phyloP scores from a whole-genome alignment of 2,113 vertebrate genomes.

The Aix galericulata region DNA sequence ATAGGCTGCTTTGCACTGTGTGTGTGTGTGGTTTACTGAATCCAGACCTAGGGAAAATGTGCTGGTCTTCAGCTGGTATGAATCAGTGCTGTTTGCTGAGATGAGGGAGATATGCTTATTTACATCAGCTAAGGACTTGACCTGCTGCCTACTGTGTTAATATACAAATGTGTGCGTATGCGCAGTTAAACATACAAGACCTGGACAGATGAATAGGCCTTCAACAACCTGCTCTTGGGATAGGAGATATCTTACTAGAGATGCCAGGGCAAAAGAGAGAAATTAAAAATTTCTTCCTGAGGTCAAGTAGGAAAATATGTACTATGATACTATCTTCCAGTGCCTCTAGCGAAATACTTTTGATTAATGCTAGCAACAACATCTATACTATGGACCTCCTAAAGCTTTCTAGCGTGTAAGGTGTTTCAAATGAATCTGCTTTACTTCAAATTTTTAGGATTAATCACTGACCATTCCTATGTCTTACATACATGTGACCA shows the following conservation, averaged over 20 bases:
- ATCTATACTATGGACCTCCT: neutral
- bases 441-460: neutral
- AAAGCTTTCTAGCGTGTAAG: neutral
- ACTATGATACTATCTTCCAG: neutral
- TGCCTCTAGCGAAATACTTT: neutral
- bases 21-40: conserved; percentile 60
- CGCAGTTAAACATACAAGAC: neutral
- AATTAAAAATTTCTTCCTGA: neutral
- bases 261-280: neutral
- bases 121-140: conserved; percentile 1
- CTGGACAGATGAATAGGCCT: neutral
- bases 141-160: neutral
- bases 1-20: conserved; percentile 51
- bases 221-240: neutral
- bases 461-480: neutral
- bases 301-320: neutral
- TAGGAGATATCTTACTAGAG: neutral
- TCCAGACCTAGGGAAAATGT: conserved; percentile 46
- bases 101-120: neutral
- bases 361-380: neutral
- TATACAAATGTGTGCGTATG: neutral
- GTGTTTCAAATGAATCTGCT: neutral
- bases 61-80: conserved; percentile 42
- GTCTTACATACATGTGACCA: fast-evolving
- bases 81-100: conserved; percentile 38